phyloP scores from a whole-genome alignment of 2,797 vertebrate species.

The Coregonus suidteri region DNA sequence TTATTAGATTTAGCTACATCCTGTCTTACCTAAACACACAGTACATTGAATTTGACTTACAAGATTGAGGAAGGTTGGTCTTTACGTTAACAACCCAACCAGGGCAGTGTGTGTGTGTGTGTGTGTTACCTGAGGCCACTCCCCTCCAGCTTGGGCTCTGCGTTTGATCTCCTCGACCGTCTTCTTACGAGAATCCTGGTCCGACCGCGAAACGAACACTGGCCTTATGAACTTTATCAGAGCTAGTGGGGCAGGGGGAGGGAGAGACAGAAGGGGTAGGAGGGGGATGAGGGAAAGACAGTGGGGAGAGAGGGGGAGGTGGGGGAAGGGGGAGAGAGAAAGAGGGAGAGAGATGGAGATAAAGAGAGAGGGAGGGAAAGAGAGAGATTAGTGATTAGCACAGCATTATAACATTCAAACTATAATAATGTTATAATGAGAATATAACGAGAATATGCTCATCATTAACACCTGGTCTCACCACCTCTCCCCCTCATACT shows the following conservation, averaged over 20 bases:
- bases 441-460: neutral
- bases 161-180: constrained; percentile 95
- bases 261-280: too few relatives aligned
- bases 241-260: constrained; percentile 68
- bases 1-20: neutral
- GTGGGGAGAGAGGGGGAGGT: neutral
- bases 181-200: constrained; percentile 93
- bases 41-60: neutral
- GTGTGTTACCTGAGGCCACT: constrained; percentile 34
- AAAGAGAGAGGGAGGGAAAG: too few relatives aligned
- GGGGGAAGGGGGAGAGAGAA: neutral
- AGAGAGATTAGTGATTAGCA: too few relatives aligned
- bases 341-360: neutral
- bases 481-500: neutral
- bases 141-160: constrained; percentile 86
- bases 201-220: constrained; percentile 93
- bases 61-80: too few relatives aligned
- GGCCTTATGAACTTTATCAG: constrained; percentile 95
- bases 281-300: neutral
- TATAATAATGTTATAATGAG: neutral
- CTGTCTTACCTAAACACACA: too few relatives aligned
- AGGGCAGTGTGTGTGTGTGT: neutral
- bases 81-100: neutral
- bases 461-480: neutral
- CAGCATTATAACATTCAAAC: neutral